Evolutionary conservation across 2,888 invertebrate genomes (phyloP).

Genomic region (Melinaea menophilus): DNA sequence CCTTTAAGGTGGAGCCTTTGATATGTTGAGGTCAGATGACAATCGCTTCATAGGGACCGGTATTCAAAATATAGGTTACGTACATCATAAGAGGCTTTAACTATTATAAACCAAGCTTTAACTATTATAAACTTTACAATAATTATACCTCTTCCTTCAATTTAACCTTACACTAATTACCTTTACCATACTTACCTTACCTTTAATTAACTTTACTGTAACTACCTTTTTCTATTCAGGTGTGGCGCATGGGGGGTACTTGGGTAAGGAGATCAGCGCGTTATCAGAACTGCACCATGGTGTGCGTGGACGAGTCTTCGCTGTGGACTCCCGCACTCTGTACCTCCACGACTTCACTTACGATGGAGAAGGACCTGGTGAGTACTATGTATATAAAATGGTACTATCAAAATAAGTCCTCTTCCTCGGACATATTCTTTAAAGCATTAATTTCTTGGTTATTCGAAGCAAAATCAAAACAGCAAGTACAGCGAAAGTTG

Average conservation of each 20-base stretch:
- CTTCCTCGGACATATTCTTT: too few relatives aligned
- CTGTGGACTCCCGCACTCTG: conserved; percentile 91
- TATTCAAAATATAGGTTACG: not conserved
- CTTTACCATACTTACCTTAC: too few relatives aligned
- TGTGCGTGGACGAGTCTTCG: conserved; percentile 90
- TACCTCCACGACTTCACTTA: conserved; percentile 93
- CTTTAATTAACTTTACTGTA: not conserved
- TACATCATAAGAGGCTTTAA: not conserved
- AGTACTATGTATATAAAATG: conserved; percentile 33
- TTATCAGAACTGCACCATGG: conserved; percentile 89
- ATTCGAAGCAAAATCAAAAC: too few relatives aligned
- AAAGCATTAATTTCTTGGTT: too few relatives aligned
- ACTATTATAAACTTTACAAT: too few relatives aligned
- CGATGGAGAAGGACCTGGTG: conserved; percentile 94
- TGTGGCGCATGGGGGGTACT: conserved; percentile 71
- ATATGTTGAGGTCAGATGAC: conserved; percentile 1
- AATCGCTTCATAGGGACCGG: not conserved
- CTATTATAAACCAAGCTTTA: not conserved
- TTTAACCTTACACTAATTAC: too few relatives aligned
- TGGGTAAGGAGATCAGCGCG: conserved; percentile 87
- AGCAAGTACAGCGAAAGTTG: too few relatives aligned
- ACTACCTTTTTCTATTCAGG: conserved; percentile 21
- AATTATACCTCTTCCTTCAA: too few relatives aligned
- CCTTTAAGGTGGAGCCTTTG: not conserved
- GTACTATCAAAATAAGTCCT: too few relatives aligned